Conservation (phyloP, 2,797 vertebrate genomes). For the Alosa sapidissima region DNA sequence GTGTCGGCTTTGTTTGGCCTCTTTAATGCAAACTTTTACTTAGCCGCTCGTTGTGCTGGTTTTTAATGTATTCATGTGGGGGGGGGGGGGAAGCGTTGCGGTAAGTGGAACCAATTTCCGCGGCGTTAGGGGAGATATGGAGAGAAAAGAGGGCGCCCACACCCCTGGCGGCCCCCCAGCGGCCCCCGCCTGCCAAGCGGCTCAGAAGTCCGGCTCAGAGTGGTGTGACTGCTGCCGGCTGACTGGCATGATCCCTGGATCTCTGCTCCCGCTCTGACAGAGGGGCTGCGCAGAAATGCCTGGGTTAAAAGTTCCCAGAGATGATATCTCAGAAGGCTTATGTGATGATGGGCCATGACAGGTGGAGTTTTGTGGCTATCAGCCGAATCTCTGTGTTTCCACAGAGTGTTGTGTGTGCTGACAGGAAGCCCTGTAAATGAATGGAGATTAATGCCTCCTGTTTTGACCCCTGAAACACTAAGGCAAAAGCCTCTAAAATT, state of each 20-base stretch:
- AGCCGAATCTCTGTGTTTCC: conserved; percentile 51
- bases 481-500: conserved; percentile 3
- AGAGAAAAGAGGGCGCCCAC: background rate
- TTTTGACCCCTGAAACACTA: background rate
- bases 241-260: conserved; percentile 77
- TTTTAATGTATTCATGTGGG: conserved; percentile 50
- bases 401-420: background rate
- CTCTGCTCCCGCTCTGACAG: conserved; percentile 77
- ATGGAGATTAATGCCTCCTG: conserved; percentile 1
- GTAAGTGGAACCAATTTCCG: conserved; percentile 52
- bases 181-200: conserved; percentile 63
- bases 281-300: conserved; percentile 72
- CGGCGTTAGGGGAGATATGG: background rate
- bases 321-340: conserved; percentile 78
- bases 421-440: conserved; percentile 8
- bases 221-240: conserved; percentile 76
- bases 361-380: conserved; percentile 68
- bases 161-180: background rate
- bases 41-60: conserved; percentile 46
- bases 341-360: conserved; percentile 77
- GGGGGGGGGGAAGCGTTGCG: conserved; percentile 28
- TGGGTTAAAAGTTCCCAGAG: conserved; percentile 78
- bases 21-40: conserved; percentile 30
- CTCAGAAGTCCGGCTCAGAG: conserved; percentile 72
- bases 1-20: background rate